Conservation (phyloP, 2,888 invertebrate genomes). For the Thereva nobilitata region DNA sequence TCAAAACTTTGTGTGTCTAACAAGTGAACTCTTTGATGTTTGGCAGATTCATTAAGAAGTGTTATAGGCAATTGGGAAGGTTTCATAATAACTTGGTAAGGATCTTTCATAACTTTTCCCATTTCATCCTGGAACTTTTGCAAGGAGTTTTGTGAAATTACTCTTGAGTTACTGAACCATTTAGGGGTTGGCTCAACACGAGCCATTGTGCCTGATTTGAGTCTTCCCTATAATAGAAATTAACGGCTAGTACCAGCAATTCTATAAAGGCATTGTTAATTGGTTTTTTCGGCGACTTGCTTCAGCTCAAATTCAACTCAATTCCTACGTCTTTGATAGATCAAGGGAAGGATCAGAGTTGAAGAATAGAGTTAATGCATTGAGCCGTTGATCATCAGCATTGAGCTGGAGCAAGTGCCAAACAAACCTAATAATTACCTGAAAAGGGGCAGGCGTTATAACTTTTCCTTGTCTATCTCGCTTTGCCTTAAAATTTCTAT, state of each 20-base stretch:
- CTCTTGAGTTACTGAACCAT: conserved; percentile 99
- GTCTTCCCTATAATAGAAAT: conserved; percentile 63
- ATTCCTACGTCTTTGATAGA: too few species aligned
- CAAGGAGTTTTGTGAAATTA: conserved; percentile 88
- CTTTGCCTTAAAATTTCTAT: conserved; percentile 95
- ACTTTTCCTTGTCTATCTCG: conserved; percentile 89
- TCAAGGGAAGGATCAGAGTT: too few species aligned
- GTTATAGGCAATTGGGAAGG: conserved; percentile 94
- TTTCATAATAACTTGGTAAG: conserved; percentile 97
- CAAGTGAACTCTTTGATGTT: conserved; percentile 89
- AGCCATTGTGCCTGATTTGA: conserved; percentile 87
- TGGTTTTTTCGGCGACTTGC: too few species aligned
- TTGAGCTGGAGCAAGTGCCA: too few species aligned
- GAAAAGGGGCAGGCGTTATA: conserved; percentile 92
- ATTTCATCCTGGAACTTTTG: conserved; percentile 94
- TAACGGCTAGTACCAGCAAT: neutral
- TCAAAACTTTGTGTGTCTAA: conserved; percentile 94
- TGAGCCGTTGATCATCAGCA: too few species aligned
- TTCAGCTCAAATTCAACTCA: too few species aligned
- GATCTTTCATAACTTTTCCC: conserved; percentile 91
- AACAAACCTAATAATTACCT: conserved; percentile 56
- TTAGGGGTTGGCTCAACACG: conserved; percentile 96
- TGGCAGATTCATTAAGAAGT: conserved; percentile 87
- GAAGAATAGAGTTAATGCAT: too few species aligned
- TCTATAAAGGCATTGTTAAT: too few species aligned